phyloP scores from a whole-genome alignment of 2,113 vertebrate species.

The Sylvilagus bachmani region DNA sequence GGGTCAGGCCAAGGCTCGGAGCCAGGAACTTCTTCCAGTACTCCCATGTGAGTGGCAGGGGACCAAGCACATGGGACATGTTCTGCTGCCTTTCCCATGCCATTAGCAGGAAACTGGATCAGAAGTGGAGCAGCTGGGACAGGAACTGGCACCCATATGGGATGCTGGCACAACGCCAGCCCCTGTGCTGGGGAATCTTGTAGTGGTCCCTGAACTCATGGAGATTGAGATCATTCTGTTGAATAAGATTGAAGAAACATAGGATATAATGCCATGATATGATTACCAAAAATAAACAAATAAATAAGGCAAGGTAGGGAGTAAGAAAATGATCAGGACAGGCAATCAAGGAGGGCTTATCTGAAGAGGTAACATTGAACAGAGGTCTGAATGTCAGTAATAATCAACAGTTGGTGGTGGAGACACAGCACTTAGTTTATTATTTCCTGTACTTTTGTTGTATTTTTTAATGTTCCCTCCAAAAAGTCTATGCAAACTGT shows the following conservation, averaged over 20 bases:
- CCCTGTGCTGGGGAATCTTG: not conserved
- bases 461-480: not conserved
- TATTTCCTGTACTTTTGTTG: not conserved
- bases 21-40: too few relatives aligned
- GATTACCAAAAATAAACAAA: not conserved
- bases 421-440: not conserved
- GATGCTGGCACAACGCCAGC: too few relatives aligned
- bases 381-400: not conserved
- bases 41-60: too few relatives aligned
- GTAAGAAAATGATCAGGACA: too few relatives aligned
- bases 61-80: too few relatives aligned
- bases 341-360: not conserved
- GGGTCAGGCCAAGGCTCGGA: too few relatives aligned
- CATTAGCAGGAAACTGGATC: too few relatives aligned
- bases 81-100: too few relatives aligned
- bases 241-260: not conserved
- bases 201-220: not conserved
- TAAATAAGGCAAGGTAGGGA: not conserved
- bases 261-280: not conserved
- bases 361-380: not conserved
- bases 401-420: accelerated
- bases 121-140: too few relatives aligned
- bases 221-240: not conserved
- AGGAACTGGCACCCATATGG: too few relatives aligned
- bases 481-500: too few relatives aligned